phyloP scores from a whole-genome alignment of 1,140 invertebrate species.

The Berghia stephanieae region DNA sequence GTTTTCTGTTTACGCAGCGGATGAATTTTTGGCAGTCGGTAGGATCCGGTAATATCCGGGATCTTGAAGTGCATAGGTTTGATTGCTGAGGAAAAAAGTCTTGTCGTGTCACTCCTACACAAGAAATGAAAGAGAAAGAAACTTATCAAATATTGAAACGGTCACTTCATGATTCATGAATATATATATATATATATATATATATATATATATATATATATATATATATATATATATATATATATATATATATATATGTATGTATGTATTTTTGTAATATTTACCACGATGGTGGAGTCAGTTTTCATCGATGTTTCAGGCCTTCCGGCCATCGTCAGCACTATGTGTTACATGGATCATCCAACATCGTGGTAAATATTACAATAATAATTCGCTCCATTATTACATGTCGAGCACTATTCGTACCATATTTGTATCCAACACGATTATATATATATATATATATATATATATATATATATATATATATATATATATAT shows the following conservation, averaged over 20 bases:
- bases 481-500: neutral
- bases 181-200: conserved; percentile 3
- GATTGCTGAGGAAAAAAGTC: neutral
- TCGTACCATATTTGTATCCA: too few species aligned
- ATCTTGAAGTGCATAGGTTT: neutral
- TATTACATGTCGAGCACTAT: too few species aligned
- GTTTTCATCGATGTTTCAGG: too few species aligned
- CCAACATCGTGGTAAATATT: too few species aligned
- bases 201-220: neutral
- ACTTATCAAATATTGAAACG: neutral
- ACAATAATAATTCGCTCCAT: too few species aligned
- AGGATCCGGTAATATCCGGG: conserved; percentile 29
- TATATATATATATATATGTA: neutral
- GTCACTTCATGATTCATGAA: neutral
- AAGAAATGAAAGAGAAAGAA: neutral
- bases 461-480: conserved; percentile 12
- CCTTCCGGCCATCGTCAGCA: too few species aligned
- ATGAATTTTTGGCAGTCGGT: conserved; percentile 36
- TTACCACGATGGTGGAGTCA: too few species aligned
- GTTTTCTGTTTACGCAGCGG: conserved; percentile 31
- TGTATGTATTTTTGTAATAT: too few species aligned
- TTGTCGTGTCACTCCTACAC: neutral
- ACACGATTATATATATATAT: neutral
- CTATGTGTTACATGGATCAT: too few species aligned
- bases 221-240: conserved; percentile 20